Evolutionary conservation across 64 coral and sea anemone species (phyloP).

Genomic region (Dendronephthya gigantea): DNA sequence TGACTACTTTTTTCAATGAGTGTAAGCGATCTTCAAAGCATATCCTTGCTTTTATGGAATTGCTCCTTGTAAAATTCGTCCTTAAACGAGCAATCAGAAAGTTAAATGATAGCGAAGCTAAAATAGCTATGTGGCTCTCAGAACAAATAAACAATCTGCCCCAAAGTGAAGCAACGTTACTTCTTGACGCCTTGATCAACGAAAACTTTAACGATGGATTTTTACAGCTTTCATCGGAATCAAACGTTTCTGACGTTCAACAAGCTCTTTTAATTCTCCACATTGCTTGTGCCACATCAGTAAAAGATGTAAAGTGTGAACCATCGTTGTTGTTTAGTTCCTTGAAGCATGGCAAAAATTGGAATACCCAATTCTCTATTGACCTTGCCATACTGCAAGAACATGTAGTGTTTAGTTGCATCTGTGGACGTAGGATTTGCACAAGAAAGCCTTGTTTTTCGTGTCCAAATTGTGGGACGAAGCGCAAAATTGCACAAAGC

Average conservation of each 20-base stretch:
- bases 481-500: no score
- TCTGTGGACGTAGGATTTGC: no score
- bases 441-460: no score
- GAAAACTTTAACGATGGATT: neutral
- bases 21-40: neutral
- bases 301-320: neutral
- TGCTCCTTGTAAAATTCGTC: neutral
- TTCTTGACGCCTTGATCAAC: neutral
- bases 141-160: neutral
- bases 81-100: neutral
- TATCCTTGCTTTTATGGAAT: neutral
- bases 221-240: neutral
- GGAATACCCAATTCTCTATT: neutral
- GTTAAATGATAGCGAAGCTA: neutral
- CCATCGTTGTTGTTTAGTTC: neutral
- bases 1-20: neutral
- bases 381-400: no score
- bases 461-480: no score
- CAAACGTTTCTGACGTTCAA: neutral
- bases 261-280: neutral
- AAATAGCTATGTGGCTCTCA: neutral
- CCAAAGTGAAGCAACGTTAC: neutral
- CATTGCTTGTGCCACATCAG: neutral
- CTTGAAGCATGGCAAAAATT: neutral
- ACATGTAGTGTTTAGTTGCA: no score